A percentile compares a stretch with the other conserved stretches of the same genome.
phyloP scores from a whole-genome alignment of 2,888 invertebrate genomes.

The Sphaeridia pumilis region DNA sequence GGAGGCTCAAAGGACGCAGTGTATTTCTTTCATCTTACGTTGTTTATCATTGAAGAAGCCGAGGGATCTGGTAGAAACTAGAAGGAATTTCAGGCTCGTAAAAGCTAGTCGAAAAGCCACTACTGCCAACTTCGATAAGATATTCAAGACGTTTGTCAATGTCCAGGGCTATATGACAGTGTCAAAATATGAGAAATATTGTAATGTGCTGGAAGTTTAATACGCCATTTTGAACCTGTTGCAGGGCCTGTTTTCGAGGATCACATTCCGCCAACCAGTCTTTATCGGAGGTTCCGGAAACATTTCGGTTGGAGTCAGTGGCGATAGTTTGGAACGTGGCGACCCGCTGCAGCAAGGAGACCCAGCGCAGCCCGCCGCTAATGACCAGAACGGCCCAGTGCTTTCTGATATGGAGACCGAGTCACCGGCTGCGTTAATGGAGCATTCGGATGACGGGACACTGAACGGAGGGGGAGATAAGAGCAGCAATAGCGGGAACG shows the following conservation, averaged over 20 bases:
- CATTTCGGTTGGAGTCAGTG: slow-evolving; percentile 58
- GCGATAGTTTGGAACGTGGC: not conserved
- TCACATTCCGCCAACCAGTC: slow-evolving; percentile 85
- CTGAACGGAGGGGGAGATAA: not conserved
- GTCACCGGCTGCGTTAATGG: slow-evolving; percentile 9
- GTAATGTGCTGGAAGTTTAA: not conserved
- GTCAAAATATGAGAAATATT: too few relatives aligned
- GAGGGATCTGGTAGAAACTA: too few relatives aligned
- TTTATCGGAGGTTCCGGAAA: slow-evolving; percentile 87
- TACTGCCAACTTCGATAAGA: too few relatives aligned
- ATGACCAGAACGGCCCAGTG: slow-evolving; percentile 1
- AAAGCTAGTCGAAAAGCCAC: too few relatives aligned
- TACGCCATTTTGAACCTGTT: slow-evolving; percentile 21
- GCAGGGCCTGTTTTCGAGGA: slow-evolving; percentile 83
- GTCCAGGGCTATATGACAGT: too few relatives aligned
- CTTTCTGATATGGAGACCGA: slow-evolving; percentile 14
- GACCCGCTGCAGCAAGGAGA: slow-evolving; percentile 44
- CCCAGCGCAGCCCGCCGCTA: slow-evolving; percentile 52
- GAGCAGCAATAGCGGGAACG: not conserved
- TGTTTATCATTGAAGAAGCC: too few relatives aligned
- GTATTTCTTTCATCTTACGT: too few relatives aligned
- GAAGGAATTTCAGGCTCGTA: too few relatives aligned
- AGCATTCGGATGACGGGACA: not conserved
- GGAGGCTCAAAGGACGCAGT: too few relatives aligned
- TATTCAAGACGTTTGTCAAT: too few relatives aligned